Percentiles rank a stretch among this genome's conserved stretches.
These are phyloP conservation scores for Trichacis sp. DNA, from an alignment of 2,888 invertebrate species.

Conservation along the genomic window DNA sequence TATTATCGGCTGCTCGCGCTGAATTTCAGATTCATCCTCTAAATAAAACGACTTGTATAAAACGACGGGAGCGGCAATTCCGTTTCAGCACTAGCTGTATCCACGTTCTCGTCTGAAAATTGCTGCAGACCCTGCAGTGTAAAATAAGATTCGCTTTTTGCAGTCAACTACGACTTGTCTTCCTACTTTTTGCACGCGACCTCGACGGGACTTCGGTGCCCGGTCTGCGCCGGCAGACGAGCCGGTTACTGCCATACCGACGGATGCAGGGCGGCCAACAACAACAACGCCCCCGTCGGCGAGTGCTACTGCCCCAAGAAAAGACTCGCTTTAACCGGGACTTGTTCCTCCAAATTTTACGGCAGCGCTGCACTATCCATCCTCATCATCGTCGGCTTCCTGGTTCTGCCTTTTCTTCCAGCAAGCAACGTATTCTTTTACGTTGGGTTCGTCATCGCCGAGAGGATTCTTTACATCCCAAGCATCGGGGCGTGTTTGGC, in stretches of 20 bases:
- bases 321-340: slow-evolving; percentile 27
- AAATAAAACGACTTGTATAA: no score
- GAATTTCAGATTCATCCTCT: no score
- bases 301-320: slow-evolving; percentile 69
- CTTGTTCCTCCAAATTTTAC: slow-evolving; percentile 34
- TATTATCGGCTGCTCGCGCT: no score
- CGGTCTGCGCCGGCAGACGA: slow-evolving; percentile 77
- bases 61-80: no score
- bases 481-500: slow-evolving; percentile 95
- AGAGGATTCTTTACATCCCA: slow-evolving; percentile 94
- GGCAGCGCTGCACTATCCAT: slow-evolving; percentile 39
- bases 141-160: no score
- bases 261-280: slow-evolving; percentile 79
- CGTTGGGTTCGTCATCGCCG: slow-evolving; percentile 98
- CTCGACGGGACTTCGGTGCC: slow-evolving; percentile 70
- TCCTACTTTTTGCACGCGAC: slow-evolving; percentile 43
- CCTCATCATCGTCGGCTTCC: slow-evolving; percentile 71
- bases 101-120: no score
- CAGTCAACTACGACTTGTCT: slow-evolving; percentile 45
- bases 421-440: slow-evolving; percentile 97
- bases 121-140: no score
- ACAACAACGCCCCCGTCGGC: slow-evolving; percentile 73
- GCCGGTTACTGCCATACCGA: slow-evolving; percentile 79
- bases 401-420: slow-evolving; percentile 93
- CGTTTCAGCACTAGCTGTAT: no score